Base-by-base conservation (phyloP, 2,797 vertebrate species). In the Peromyscus melanophrys region DNA sequence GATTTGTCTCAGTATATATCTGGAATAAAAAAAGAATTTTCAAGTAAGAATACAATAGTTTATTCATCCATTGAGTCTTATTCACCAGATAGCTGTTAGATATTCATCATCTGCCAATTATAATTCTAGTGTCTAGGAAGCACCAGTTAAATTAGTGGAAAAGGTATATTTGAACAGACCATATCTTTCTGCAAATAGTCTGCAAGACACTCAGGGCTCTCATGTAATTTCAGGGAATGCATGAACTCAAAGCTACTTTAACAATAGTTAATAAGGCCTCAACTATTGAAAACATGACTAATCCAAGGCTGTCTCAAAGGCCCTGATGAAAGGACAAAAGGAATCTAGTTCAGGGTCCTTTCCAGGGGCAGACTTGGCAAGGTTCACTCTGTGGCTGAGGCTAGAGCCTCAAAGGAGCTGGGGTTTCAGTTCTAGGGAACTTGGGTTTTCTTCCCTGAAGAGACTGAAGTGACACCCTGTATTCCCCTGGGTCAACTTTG, bases 11-110 rank as follows among this genome's bases (percentile, higher is more conserved):
- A 84, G 12, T 59, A 52, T 46, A 34, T 61, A 80, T 91, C 46
- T 63, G 13, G n/a, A 92, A 7, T 43, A 61, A 29, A 63, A 63
- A 96, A 80, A 88, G 29, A 95, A 90, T 84, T 81, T 95, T 94
- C 34, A 55, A 40, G 1, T n/a, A 59, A 65, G 21, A 57, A 6
- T 83, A n/a, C 55, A 14, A 5, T 88, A 49, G 34, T 92, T 95
- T 13, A 71, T 85, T 81, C n/a, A 87, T 63, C 14, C 29, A 52
- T 90, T 85, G 37, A 69, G 85, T 80, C 13, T 89, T 90, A 71
- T 49, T 57, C 55, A 78, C 61, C 7, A 83, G 67, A 80, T 92
- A 80, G 69, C 77, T 86, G 76, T 12, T 84, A 61, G 55, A 46
- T 34, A 75, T 6, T 37, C 67, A 93, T 19, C 57, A 57, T 46